Evolutionary conservation across 1,140 invertebrate species (phyloP), one percentile per base, ranked within the genome.

Genomic region (Hylaeus volcanicus): DNA sequence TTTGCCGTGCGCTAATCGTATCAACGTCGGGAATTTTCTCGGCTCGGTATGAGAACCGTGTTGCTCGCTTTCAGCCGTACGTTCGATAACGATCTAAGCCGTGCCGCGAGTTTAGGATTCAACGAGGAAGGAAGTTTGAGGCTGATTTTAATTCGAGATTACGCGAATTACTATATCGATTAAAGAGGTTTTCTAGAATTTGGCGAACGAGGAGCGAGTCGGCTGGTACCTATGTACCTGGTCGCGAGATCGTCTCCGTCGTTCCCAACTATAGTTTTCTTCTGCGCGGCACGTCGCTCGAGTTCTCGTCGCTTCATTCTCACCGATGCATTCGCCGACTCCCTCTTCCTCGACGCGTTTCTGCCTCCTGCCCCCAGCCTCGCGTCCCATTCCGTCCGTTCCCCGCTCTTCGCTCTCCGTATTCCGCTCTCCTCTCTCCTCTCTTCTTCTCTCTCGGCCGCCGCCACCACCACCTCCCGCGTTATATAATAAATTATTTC

Each of bases 401-500:
- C 56, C 41, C 65, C 60, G 66, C 53, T 69, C 68, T 79, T 58
- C 60, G 66, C 53, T 69, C 68, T 79, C 78, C 64, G 74, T 55
- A 48, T 48, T 75, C 68, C 43, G 75, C 56, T 70, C 73, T 63
- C 72, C 71, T 39, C 56, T 63, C 73, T 64, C 78, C 64, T 26
- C 78, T 39, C 39, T 64, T 66, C 39, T 55, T n/a, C 71, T 74
- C 43, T 63, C 71, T 53, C 80, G 71, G 74, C 66, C 74, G 81
- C 78, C 51, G 82, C 80, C 71, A 15, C 77, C 61, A 51, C 78
- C 73, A 63, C 68, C 69, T 66, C 68, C 79, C 82, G 78, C 76
- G 87, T 90, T 88, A 88, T 89, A 85, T 89, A 89, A 88, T 88
- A 88, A 88, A 88, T 89, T 90, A 88, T 90, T 88, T 89, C 87